phyloP scores from a whole-genome alignment of 1,140 invertebrate genomes.

The Neodiprion fabricii region DNA sequence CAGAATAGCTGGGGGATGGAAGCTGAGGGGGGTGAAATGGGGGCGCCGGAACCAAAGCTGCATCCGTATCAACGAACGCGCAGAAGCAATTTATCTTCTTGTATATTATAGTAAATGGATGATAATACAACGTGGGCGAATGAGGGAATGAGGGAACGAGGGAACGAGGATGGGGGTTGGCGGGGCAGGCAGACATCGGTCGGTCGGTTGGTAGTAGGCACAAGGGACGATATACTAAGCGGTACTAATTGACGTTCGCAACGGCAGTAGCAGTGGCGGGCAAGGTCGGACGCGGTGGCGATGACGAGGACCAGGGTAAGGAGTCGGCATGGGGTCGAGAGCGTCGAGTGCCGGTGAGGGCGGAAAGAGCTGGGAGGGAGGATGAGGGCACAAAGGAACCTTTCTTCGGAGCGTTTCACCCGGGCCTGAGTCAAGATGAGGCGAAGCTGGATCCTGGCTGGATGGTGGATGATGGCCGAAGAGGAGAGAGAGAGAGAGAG shows the following conservation, averaged over 20 bases:
- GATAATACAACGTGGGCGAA: constrained; percentile 32
- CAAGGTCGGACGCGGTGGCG: constrained; percentile 3
- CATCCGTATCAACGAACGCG: constrained; percentile 24
- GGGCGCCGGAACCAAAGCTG: constrained; percentile 11
- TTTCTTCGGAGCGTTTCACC: not conserved
- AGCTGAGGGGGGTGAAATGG: not conserved
- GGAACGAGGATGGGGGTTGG: not conserved
- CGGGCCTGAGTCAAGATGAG: no score
- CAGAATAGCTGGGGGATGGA: constrained; percentile 5
- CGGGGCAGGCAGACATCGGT: not conserved
- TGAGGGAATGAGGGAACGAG: not conserved
- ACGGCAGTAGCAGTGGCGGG: not conserved
- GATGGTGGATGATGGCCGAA: not conserved
- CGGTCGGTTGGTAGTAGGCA: not conserved
- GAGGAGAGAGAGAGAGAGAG: not conserved
- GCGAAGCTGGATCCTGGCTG: not conserved
- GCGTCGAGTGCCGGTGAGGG: constrained; percentile 15
- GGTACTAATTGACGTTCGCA: constrained; percentile 39
- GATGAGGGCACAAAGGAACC: not conserved
- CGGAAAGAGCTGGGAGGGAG: not conserved
- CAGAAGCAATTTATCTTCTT: constrained; percentile 42
- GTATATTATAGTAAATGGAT: constrained; percentile 42
- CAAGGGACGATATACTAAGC: not conserved
- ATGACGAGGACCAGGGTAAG: not conserved
- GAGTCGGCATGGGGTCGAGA: constrained; percentile 29